These are phyloP conservation scores for Drosophila prostipennis DNA, from an alignment of 2,888 invertebrate genomes.

Conservation along the genomic window DNA sequence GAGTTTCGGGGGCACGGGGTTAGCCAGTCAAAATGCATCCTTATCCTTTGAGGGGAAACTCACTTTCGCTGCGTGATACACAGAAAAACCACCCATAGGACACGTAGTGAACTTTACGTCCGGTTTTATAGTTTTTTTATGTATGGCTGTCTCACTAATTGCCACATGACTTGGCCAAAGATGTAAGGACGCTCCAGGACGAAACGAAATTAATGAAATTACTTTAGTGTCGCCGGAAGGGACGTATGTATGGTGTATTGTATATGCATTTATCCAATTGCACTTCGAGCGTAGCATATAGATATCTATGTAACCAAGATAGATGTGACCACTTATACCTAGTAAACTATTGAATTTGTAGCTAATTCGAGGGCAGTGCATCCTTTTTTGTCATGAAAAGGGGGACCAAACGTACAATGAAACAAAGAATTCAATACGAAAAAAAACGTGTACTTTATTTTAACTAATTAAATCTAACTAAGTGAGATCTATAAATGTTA, in stretches of 20 bases:
- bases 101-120: conserved; percentile 59
- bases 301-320: conserved; percentile 58
- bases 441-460: conserved; percentile 72
- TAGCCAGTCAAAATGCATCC: conserved; percentile 36
- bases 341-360: conserved; percentile 48
- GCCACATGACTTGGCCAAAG: conserved; percentile 50
- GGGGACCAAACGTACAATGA: conserved; percentile 67
- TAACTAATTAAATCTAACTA: conserved; percentile 37
- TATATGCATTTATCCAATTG: conserved; percentile 68
- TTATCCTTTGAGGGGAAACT: conserved; percentile 23
- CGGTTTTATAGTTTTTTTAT: conserved; percentile 62
- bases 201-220: conserved; percentile 54
- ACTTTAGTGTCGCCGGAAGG: conserved; percentile 64
- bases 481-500: conserved; percentile 68
- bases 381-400: conserved; percentile 77
- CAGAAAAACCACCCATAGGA: conserved; percentile 12
- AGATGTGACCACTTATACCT: conserved; percentile 66
- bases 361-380: conserved; percentile 69
- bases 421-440: conserved; percentile 51
- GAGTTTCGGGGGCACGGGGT: not conserved
- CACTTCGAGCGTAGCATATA: conserved; percentile 41
- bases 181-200: conserved; percentile 21
- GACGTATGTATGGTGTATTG: conserved; percentile 36
- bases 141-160: conserved; percentile 60
- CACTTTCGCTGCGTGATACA: conserved; percentile 31